Evolutionary conservation across 1,140 invertebrate species (phyloP), one percentile per base, ranked within the genome.

Genomic region (Trypoxylus dichotomus): DNA sequence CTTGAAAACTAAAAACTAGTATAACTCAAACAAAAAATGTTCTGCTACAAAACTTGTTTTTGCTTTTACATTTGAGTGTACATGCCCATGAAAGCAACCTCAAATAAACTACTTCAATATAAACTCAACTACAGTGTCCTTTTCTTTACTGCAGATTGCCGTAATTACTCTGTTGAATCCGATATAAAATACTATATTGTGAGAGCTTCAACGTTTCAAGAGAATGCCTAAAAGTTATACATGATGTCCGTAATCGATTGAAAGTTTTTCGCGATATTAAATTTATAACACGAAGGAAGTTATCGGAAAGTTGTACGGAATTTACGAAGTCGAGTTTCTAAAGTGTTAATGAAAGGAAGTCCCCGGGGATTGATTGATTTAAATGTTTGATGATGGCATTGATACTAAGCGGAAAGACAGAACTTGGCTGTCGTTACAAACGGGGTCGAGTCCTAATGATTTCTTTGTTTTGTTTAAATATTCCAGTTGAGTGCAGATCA

Each of bases 371-470:
- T 76, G 76, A 76, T 76, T 76, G 76, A 76, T 76, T 76, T 76
- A 71, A 76, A 76, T 76, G 76, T 76, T 76, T 76, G 76, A 76
- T 76, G 76, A 76, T 43, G 32, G 76, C 32, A 76, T 76, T 76
- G 76, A 76, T 76, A 76, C 25, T 24, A 58, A 71, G 68, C 24
- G 68, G 13, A 37, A 32, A 74, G 72, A 11, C 60, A 25, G 60
- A 25, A 15, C 24, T 68, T 68, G 2, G 21, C 24, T 29, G 7
- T 68, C 19, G 60, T 68, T 68, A 68, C 27, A 21, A n/a, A 19
- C 47, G 19, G 19, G 5, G 21, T 68, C 10, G 19, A 3, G 15
- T 29, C 60, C 19, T 68, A 68, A 68, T 24, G 60, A 68, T 27
- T 27, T 68, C 19, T 10, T 68, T 68, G 60, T 68, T 68, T 68